A percentile compares a stretch with the other conserved stretches of the same genome.
Evolutionary conservation across 2,113 vertebrate genomes (phyloP).

Genomic region (Oreochromis spilurus): DNA sequence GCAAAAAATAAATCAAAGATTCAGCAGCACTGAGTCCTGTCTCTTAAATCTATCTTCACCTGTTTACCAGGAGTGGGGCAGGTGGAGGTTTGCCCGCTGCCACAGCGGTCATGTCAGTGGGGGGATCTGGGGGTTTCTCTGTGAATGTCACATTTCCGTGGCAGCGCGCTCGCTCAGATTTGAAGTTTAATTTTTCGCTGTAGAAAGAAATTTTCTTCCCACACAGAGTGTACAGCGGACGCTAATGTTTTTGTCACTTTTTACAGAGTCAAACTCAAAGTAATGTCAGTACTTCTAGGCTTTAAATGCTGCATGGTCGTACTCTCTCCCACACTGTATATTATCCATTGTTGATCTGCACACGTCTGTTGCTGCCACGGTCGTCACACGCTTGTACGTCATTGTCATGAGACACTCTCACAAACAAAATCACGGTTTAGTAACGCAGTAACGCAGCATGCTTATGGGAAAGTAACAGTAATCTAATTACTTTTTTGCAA

Average conservation of each 20-base stretch:
- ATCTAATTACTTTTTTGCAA: not conserved
- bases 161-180: not conserved
- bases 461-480: not conserved
- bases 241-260: fast-evolving
- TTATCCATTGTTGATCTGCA: not conserved
- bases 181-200: fast-evolving
- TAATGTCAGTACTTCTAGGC: fast-evolving
- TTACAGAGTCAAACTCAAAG: fast-evolving
- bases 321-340: fast-evolving
- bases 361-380: not conserved
- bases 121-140: not conserved
- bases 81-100: not conserved
- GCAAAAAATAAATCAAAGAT: too few relatives aligned
- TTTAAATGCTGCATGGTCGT: fast-evolving
- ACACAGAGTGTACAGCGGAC: fast-evolving
- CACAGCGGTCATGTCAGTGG: fast-evolving
- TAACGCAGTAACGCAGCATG: too few relatives aligned
- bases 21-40: not conserved
- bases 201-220: fast-evolving
- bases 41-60: not conserved
- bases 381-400: fast-evolving
- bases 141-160: not conserved
- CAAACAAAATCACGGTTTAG: too few relatives aligned
- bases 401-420: not conserved
- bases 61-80: not conserved